Conservation (phyloP, 2,888 invertebrate genomes). For the Diaperis boleti region DNA sequence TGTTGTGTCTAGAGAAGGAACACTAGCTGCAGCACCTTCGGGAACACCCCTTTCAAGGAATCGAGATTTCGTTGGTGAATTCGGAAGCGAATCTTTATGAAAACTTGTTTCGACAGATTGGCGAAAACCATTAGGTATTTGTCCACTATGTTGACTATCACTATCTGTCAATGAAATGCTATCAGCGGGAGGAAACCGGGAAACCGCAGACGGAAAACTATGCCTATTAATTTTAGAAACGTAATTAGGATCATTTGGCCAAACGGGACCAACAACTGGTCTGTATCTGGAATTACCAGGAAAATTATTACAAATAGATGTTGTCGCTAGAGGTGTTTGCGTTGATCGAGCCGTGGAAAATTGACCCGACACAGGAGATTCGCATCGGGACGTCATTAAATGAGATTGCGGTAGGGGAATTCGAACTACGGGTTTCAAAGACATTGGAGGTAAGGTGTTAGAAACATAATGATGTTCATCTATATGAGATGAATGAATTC, state of each 20-base stretch:
- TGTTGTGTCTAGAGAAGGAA: constrained; percentile 75
- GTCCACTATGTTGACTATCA: constrained; percentile 59
- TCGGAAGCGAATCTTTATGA: constrained; percentile 65
- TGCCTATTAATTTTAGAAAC: constrained; percentile 60
- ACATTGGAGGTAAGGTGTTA: constrained; percentile 50
- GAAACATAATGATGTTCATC: constrained; percentile 59
- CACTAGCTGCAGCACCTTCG: constrained; percentile 80
- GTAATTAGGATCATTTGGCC: constrained; percentile 56
- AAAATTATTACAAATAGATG: constrained; percentile 58
- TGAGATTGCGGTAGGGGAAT: constrained; percentile 56
- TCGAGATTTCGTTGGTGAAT: constrained; percentile 69
- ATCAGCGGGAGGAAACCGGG: constrained; percentile 58
- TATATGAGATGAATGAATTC: constrained; percentile 48
- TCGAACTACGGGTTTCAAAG: constrained; percentile 54
- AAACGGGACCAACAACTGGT: constrained; percentile 56
- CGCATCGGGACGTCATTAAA: constrained; percentile 61
- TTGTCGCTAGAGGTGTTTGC: constrained; percentile 59
- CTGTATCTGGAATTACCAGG: constrained; percentile 58
- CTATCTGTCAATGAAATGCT: constrained; percentile 60
- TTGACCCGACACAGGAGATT: constrained; percentile 64
- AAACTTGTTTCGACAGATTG: constrained; percentile 53
- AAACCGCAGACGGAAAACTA: constrained; percentile 59
- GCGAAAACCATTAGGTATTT: constrained; percentile 56
- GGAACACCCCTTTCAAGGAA: constrained; percentile 77
- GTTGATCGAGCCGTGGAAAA: constrained; percentile 64